Evolutionary conservation across 1,140 invertebrate genomes (phyloP), one percentile per base, ranked within the genome.

Genomic region (Lepidotrigona ventralis): DNA sequence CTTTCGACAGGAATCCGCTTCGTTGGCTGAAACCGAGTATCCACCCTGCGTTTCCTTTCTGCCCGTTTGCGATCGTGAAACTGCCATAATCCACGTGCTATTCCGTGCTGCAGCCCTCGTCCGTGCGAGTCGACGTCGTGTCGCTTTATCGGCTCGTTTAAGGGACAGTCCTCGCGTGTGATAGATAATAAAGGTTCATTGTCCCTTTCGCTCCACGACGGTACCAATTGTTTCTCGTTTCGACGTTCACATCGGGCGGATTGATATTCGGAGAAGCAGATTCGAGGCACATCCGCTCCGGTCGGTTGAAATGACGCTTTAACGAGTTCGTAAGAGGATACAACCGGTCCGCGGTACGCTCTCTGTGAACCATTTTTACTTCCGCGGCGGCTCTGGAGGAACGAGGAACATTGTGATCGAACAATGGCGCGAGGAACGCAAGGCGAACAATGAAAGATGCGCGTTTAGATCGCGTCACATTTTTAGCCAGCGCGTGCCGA

Each of bases 1-100:
- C 68, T 77, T 78, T 79, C 26, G 83, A 64, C 75, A 84, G 84
- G 88, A 89, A 90, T 90, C 56, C 80, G 88, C 88, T 84, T 89
- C 54, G 88, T 54, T 84, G 58, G 84, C 88, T 81, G 73, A 85
- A 78, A 70, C 33, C 39, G 29, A 72, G 63, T 76, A 56, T 68
- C 60, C 79, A 77, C 69, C 70, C 26, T 76, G 51, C 54, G 12
- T 15, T n/a, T 33, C 23, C 33, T 60, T 39, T 39, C 39, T 39
- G 39, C 19, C 70, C 26, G 33, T 17, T 46, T 46, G 39, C 85
- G 73, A 86, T 85, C 79, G 87, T 89, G 80, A 88, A 89, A 89
- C 81, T 83, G 82, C 85, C 21, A 85, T 56, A 75, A 82, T 78
- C 85, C 54, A 19, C 54, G 54, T 19, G 73, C 81, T 78, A 46